A percentile compares a stretch with the other conserved stretches of the same genome.
Evolutionary conservation across 2,797 vertebrate genomes (phyloP).

Genomic region (Tragelaphus oryx): DNA sequence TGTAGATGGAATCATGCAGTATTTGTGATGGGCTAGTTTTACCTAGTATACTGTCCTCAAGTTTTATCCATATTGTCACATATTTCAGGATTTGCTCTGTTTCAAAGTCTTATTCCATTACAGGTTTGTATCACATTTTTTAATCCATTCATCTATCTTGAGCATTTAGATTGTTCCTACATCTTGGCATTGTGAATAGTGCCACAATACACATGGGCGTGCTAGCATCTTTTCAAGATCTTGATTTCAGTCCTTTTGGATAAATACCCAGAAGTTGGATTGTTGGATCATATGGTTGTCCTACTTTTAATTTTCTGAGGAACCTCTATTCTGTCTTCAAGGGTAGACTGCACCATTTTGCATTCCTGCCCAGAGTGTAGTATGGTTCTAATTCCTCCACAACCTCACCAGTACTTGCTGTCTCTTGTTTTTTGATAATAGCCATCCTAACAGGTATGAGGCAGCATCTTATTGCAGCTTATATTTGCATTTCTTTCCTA

Average conservation of each 20-base stretch:
- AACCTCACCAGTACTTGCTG: background rate
- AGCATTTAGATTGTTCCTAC: background rate
- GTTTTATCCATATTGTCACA: background rate
- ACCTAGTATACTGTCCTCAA: background rate
- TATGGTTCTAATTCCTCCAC: background rate
- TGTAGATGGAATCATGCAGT: background rate
- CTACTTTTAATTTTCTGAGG: background rate
- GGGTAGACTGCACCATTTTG: background rate
- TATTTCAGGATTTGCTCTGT: background rate
- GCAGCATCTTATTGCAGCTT: background rate
- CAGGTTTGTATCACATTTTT: background rate
- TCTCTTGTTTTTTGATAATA: background rate
- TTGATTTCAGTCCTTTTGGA: background rate
- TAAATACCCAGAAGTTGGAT: background rate
- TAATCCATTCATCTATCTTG: background rate
- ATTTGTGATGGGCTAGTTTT: background rate
- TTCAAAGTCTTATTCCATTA: background rate
- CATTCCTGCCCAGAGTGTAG: background rate
- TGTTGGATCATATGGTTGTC: background rate
- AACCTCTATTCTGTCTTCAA: background rate
- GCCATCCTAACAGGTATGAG: background rate
- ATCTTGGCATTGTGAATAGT: background rate
- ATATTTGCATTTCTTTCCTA: background rate
- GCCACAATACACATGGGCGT: background rate
- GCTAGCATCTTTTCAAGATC: background rate